Evolutionary conservation across 2,888 invertebrate genomes (phyloP), one percentile per base, ranked within the genome.

Genomic region (Xiphydria camelus): DNA sequence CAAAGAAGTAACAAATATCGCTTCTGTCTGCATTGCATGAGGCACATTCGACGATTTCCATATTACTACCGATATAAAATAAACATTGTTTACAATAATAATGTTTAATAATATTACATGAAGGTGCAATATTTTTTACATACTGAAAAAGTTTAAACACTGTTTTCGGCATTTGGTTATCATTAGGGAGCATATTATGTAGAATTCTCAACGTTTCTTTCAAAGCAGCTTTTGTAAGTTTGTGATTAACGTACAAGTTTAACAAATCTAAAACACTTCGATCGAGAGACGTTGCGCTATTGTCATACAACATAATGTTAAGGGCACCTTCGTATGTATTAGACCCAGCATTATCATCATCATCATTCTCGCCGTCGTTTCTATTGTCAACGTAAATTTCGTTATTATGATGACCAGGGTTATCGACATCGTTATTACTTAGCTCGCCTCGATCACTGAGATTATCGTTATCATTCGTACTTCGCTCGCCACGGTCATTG

Each of bases 1-100:
- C 46, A 46, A 45, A 53, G 40, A 57, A 51, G 25, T 41, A 40
- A 12, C 23, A 36, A 35, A 38, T 44, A 10, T 26, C 45, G 19
- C 0, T 6, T 12, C 23, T 6, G 17, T 23, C 41, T 19, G 43
- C 34, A 33, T 32, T 45, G 42, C 55, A 51, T 21, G 33, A 35
- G 29, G 14, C 4, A 35, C 51, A 51, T 17, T n/a, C 38, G 35
- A 36, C 21, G 12, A 20, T 21, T 1, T 32, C 2, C 20, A 19
- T 33, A 10, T 36, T 25, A 10, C n/a, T 43, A 7, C 21, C 33
- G 25, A 41, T 43, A 12, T 45, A 38, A 14, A 10, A 35, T 6
- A 21, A 25, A 43, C 47, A 47, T 31, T 40, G 21, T 47, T 40
- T 40, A 33, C 47, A 47, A 26, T 40, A 50, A 35, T 25, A 46